Percentiles rank a stretch among this genome's conserved stretches.
Evolutionary conservation across 2,113 vertebrate genomes (phyloP).

Genomic region (Lagopus leucura): DNA sequence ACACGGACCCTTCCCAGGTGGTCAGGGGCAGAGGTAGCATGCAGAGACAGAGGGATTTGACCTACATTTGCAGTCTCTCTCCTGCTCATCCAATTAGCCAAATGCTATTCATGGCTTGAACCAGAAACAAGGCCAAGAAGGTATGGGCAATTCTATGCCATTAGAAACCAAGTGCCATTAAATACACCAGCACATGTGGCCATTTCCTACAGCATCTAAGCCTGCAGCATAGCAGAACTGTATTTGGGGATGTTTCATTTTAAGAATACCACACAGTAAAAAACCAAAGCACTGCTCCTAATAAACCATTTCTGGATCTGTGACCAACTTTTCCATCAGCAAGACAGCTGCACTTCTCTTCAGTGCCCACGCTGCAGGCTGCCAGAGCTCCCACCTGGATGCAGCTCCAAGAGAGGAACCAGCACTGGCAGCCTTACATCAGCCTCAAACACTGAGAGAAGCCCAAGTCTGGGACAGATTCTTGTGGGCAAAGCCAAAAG

Average conservation of each 20-base stretch:
- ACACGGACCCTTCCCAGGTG: background rate
- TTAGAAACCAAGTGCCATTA: background rate
- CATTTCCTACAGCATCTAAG: fast-evolving
- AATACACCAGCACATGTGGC: fast-evolving
- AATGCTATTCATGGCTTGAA: background rate
- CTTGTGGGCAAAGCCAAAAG: background rate
- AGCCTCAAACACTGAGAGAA: fast-evolving
- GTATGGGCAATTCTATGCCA: background rate
- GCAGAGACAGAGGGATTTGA: background rate
- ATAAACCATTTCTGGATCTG: too few species aligned
- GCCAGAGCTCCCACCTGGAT: background rate
- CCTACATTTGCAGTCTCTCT: conserved; percentile 5
- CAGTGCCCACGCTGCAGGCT: fast-evolving
- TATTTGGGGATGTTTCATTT: background rate
- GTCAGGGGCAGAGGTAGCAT: background rate
- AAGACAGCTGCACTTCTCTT: too few species aligned
- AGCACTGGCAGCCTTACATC: fast-evolving
- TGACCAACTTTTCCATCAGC: fast-evolving
- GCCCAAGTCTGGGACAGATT: fast-evolving
- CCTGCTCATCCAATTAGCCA: conserved; percentile 44
- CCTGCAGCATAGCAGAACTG: fast-evolving
- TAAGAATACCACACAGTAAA: fast-evolving
- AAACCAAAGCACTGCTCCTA: background rate
- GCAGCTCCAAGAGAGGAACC: background rate
- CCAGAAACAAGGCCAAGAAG: conserved; percentile 1